Conservation (phyloP, 2,113 vertebrate species). For the Perognathus longimembris region DNA sequence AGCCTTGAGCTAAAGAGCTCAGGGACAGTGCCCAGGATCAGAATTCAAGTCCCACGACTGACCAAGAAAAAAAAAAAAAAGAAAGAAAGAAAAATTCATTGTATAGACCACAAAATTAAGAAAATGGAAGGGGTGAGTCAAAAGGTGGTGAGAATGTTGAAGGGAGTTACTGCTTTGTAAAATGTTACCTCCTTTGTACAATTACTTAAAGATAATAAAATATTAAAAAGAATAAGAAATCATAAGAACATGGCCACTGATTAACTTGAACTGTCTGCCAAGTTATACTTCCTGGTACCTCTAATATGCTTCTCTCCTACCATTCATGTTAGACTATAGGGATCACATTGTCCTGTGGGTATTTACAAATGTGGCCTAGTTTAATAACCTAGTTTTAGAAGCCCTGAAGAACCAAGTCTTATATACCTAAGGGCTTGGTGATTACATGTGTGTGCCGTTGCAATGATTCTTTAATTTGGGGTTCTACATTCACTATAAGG, state of each 20-base stretch:
- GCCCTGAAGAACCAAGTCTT: conserved; percentile 67
- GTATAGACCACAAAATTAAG: no score
- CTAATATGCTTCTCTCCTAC: conserved; percentile 73
- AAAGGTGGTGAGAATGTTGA: no score
- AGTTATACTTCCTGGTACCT: conserved; percentile 63
- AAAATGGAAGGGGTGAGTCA: no score
- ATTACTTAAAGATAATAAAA: no score
- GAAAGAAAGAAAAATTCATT: no score
- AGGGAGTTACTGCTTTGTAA: no score
- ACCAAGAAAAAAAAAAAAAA: neutral
- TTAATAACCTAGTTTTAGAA: conserved; percentile 78
- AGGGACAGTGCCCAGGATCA: no score
- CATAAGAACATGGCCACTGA: conserved; percentile 56
- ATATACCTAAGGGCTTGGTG: conserved; percentile 50
- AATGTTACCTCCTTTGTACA: no score
- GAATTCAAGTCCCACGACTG: no score
- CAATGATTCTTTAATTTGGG: conserved; percentile 1
- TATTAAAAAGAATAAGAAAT: neutral
- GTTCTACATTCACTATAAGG: conserved; percentile 8
- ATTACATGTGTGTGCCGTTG: neutral
- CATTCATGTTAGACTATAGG: conserved; percentile 51
- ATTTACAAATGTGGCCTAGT: conserved; percentile 63
- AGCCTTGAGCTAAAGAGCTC: no score
- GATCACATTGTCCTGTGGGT: conserved; percentile 61
- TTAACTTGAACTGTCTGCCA: conserved; percentile 79